These are phyloP conservation scores for Tetramorium simillimum DNA, from an alignment of 1,140 invertebrate genomes.

Conservation along the genomic window DNA sequence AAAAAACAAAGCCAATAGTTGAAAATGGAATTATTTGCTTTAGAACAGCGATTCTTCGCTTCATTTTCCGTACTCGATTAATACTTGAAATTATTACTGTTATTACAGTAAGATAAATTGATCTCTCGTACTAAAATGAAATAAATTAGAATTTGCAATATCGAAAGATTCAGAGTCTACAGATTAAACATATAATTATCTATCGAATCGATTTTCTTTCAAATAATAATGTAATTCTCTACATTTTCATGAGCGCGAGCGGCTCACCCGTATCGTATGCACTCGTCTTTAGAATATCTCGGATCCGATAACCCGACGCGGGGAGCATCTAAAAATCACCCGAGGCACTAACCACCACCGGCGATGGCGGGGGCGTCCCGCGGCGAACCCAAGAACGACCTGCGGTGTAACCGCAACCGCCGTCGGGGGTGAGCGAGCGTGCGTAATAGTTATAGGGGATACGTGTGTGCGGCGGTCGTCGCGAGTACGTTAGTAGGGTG, in stretches of 20 bases:
- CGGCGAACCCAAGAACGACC: slow-evolving; percentile 48
- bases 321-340: slow-evolving; percentile 36
- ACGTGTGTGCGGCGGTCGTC: slow-evolving; percentile 20
- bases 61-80: neutral
- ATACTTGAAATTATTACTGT: neutral
- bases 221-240: slow-evolving; percentile 3
- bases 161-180: neutral
- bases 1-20: neutral
- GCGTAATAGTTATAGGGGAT: slow-evolving; percentile 48
- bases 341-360: slow-evolving; percentile 42
- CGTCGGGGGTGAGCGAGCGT: slow-evolving; percentile 33
- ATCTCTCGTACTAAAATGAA: neutral
- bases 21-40: neutral
- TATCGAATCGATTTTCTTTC: neutral
- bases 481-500: slow-evolving; percentile 30
- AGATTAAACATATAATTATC: neutral
- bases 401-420: slow-evolving; percentile 47
- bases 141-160: neutral
- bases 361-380: slow-evolving; percentile 2
- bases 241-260: neutral
- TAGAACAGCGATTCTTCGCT: neutral
- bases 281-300: neutral
- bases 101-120: neutral
- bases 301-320: slow-evolving; percentile 25
- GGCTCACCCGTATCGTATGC: neutral